A percentile compares a stretch with the other conserved stretches of the same genome.
Conservation (phyloP, 1,140 invertebrate genomes). For the Luehdorfia chinensis region DNA sequence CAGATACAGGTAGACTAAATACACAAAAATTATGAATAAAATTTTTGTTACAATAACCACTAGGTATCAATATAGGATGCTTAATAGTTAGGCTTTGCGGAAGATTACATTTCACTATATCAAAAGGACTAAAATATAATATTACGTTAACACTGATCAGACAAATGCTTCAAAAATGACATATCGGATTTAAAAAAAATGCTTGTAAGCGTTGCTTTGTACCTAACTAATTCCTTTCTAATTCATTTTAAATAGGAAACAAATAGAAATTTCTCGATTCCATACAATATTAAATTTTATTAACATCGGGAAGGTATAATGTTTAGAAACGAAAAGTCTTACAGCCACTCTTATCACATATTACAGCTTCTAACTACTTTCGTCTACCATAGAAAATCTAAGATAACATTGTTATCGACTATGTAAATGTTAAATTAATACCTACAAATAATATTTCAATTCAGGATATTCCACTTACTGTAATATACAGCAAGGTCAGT, state of each 20-base stretch:
- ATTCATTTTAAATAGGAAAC: slow-evolving; percentile 33
- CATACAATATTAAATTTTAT: slow-evolving; percentile 7
- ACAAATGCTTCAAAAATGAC: slow-evolving; percentile 57
- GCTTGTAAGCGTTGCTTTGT: slow-evolving; percentile 47
- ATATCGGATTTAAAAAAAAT: slow-evolving; percentile 43
- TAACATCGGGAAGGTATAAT: slow-evolving; percentile 13
- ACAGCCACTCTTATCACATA: slow-evolving; percentile 75
- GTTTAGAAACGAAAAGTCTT: slow-evolving; percentile 36
- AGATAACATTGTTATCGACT: slow-evolving; percentile 58
- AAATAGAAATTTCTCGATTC: slow-evolving; percentile 12
- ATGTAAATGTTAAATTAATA: slow-evolving; percentile 60
- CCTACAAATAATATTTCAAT: slow-evolving; percentile 57
- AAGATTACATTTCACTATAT: slow-evolving; percentile 38
- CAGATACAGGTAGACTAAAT: slow-evolving; percentile 60
- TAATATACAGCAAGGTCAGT: slow-evolving; percentile 56
- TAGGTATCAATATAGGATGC: slow-evolving; percentile 62
- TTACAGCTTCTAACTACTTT: slow-evolving; percentile 60
- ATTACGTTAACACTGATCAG: slow-evolving; percentile 44
- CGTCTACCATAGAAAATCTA: slow-evolving; percentile 74
- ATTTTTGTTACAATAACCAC: slow-evolving; percentile 25
- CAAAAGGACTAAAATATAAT: slow-evolving; percentile 38
- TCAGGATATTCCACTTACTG: slow-evolving; percentile 39
- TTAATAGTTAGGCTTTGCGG: slow-evolving; percentile 46
- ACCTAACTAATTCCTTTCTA: slow-evolving; percentile 57
- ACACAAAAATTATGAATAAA: slow-evolving; percentile 35